Percentiles rank a stretch among this genome's conserved stretches.
Conservation (phyloP, 2,888 invertebrate genomes). For the Dimorphilus gyrociliatus region DNA sequence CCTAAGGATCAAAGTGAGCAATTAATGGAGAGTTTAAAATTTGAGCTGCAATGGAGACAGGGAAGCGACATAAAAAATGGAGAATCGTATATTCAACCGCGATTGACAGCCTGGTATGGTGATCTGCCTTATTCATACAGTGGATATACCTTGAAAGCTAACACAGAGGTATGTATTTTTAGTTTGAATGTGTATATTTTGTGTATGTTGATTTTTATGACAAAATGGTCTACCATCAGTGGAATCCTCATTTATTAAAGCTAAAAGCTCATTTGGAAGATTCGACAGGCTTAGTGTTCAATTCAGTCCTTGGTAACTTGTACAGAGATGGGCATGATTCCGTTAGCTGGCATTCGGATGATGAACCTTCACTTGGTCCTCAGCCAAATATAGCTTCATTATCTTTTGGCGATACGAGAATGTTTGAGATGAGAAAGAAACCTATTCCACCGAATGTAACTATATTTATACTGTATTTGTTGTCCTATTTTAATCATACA, state of each 20-base stretch:
- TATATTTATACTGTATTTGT: conserved; percentile 2
- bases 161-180: conserved; percentile 16
- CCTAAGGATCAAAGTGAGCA: conserved; percentile 17
- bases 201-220: no score
- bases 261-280: conserved; percentile 27
- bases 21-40: conserved; percentile 20
- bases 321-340: conserved; percentile 40
- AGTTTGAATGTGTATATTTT: no score
- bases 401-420: conserved; percentile 34
- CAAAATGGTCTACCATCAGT: conserved; percentile 20
- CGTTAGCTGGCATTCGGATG: conserved; percentile 40
- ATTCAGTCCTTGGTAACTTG: conserved; percentile 40
- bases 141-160: conserved; percentile 25
- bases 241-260: conserved; percentile 19
- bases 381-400: conserved; percentile 36
- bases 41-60: conserved; percentile 30
- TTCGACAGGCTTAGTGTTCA: conserved; percentile 36
- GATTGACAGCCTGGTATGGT: conserved; percentile 41
- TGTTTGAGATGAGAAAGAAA: conserved; percentile 37
- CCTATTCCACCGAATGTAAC: no score
- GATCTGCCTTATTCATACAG: conserved; percentile 39
- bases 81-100: conserved; percentile 26
- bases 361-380: conserved; percentile 34
- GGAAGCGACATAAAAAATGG: conserved; percentile 19
- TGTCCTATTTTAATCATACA: conserved; percentile 1